Evolutionary conservation across 2,113 vertebrate genomes (phyloP).

Genomic region (Daubentonia madagascariensis): DNA sequence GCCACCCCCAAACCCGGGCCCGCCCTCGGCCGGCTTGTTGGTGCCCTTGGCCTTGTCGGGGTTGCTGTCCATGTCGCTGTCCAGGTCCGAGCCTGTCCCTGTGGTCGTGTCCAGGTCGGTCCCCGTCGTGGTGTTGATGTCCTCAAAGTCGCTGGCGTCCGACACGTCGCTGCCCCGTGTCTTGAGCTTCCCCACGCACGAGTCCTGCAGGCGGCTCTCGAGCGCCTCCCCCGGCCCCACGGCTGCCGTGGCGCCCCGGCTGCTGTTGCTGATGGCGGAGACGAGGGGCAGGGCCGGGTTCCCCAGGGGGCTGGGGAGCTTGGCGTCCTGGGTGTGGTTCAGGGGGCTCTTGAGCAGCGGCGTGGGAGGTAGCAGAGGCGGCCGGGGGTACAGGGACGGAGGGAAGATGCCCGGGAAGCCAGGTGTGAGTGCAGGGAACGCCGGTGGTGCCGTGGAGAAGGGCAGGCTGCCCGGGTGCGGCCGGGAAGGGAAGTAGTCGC

Average conservation of each 20-base stretch:
- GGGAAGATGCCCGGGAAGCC: constrained; percentile 96
- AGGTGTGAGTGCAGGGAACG: constrained; percentile 87
- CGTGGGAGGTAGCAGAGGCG: constrained; percentile 94
- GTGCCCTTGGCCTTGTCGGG: constrained; percentile 87
- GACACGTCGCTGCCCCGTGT: constrained; percentile 93
- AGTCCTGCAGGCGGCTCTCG: constrained; percentile 86
- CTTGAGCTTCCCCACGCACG: constrained; percentile 90
- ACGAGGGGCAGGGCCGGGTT: constrained; percentile 89
- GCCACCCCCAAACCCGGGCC: constrained; percentile 85
- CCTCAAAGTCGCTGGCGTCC: constrained; percentile 98
- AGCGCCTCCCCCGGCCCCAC: constrained; percentile 85
- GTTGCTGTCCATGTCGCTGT: constrained; percentile 94
- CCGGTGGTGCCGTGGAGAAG: constrained; percentile 89
- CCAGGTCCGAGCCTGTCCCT: constrained; percentile 94
- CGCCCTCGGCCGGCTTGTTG: constrained; percentile 83
- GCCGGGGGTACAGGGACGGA: constrained; percentile 93
- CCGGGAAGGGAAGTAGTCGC: constrained; percentile 95
- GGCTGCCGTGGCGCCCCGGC: constrained; percentile 42
- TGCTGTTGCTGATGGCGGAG: constrained; percentile 86
- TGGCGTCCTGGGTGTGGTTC: constrained; percentile 90
- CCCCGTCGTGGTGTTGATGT: constrained; percentile 96
- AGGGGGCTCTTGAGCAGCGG: constrained; percentile 94
- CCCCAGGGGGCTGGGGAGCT: constrained; percentile 92
- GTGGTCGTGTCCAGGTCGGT: constrained; percentile 98
- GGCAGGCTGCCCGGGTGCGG: constrained; percentile 91